These are phyloP conservation scores for Myotis davidii DNA, from an alignment of 2,113 vertebrate genomes.

Conservation along the genomic window DNA sequence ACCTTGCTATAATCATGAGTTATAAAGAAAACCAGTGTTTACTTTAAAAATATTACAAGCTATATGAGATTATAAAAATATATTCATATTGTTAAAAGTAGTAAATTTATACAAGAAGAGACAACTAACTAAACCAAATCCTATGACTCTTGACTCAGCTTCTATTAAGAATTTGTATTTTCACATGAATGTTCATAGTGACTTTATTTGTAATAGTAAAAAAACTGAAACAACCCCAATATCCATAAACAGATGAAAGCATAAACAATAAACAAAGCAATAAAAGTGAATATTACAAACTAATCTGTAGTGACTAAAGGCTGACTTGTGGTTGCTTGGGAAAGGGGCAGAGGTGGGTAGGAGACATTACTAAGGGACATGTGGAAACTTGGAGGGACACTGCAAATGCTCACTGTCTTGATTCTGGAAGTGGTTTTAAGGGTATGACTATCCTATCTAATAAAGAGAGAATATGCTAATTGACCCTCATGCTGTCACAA, in stretches of 20 bases:
- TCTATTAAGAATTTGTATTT: background rate
- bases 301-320: background rate
- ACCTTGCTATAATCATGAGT: background rate
- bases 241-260: background rate
- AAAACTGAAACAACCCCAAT: background rate
- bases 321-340: background rate
- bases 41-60: background rate
- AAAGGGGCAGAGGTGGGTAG: background rate
- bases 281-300: background rate
- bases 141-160: background rate
- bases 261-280: background rate
- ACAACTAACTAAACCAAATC: constrained; percentile 2
- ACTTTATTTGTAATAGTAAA: background rate
- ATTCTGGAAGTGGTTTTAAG: background rate
- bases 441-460: background rate
- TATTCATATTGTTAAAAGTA: background rate
- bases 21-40: background rate
- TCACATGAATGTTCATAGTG: background rate
- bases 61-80: background rate
- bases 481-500: no score
- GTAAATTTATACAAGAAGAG: background rate
- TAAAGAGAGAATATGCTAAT: no score
- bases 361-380: background rate
- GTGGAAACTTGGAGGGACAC: background rate
- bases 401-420: background rate